Evolutionary conservation across 23 tunicate genomes (phyloP).

Genomic region (Styela clava): DNA sequence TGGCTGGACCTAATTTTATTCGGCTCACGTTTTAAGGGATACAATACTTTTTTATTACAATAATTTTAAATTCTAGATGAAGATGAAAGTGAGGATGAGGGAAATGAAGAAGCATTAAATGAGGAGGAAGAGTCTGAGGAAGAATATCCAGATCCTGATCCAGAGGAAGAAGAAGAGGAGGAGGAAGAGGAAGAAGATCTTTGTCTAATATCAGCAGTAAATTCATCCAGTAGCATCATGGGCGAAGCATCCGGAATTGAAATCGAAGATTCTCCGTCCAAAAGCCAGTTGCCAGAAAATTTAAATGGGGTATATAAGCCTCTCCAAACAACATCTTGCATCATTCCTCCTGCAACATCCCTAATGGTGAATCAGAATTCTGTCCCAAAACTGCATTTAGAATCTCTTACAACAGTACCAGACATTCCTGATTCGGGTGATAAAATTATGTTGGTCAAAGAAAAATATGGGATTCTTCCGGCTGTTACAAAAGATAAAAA

Average conservation of each 20-base stretch:
- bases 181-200: constrained; percentile 23
- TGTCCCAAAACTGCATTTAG: background rate
- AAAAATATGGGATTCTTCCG: constrained; percentile 7
- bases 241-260: constrained; percentile 10
- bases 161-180: background rate
- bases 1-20: background rate
- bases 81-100: constrained; percentile 14
- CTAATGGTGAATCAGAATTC: constrained; percentile 8
- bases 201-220: constrained; percentile 27
- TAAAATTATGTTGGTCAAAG: background rate
- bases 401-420: background rate
- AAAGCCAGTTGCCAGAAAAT: background rate
- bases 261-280: background rate
- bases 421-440: constrained; percentile 4
- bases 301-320: background rate
- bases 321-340: background rate
- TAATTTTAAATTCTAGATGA: no score
- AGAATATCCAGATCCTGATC: background rate
- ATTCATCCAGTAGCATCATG: constrained; percentile 22
- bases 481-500: background rate
- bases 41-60: background rate
- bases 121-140: constrained; percentile 1
- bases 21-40: background rate
- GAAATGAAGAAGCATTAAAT: background rate
- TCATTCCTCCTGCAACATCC: background rate